Conservation (phyloP, 2,888 invertebrate genomes). For the Drosophila buzzatii region DNA sequence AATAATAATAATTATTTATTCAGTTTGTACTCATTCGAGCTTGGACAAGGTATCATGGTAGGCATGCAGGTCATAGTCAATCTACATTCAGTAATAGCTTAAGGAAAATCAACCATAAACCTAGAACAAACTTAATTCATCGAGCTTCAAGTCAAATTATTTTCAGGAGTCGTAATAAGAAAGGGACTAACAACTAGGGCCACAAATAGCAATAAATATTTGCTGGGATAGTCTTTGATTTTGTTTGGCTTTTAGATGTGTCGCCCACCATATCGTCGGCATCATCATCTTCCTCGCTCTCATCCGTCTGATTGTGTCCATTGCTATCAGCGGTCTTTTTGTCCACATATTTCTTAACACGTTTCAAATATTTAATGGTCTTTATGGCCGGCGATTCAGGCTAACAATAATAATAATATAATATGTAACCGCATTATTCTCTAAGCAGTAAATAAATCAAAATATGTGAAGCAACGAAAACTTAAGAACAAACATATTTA, state of each 20-base stretch:
- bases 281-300: slow-evolving; percentile 87
- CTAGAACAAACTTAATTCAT: background rate
- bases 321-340: slow-evolving; percentile 83
- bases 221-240: background rate
- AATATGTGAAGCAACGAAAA: background rate
- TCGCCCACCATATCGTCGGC: slow-evolving; percentile 90
- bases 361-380: slow-evolving; percentile 85
- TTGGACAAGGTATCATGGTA: background rate
- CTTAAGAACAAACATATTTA: background rate
- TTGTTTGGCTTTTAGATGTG: background rate
- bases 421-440: slow-evolving; percentile 17
- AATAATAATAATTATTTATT: slow-evolving; percentile 7
- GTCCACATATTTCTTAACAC: slow-evolving; percentile 85
- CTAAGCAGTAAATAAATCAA: background rate
- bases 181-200: background rate
- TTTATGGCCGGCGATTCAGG: slow-evolving; percentile 84
- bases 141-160: no score
- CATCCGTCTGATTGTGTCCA: slow-evolving; percentile 73
- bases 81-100: background rate
- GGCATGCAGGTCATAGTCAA: slow-evolving; percentile 6
- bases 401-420: slow-evolving; percentile 54
- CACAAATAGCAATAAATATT: slow-evolving; percentile 6
- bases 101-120: background rate
- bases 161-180: background rate
- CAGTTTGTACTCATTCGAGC: background rate